Percentiles rank a stretch among this genome's conserved stretches.
phyloP scores from a whole-genome alignment of 2,797 vertebrate genomes.

The Alfaro cultratus region DNA sequence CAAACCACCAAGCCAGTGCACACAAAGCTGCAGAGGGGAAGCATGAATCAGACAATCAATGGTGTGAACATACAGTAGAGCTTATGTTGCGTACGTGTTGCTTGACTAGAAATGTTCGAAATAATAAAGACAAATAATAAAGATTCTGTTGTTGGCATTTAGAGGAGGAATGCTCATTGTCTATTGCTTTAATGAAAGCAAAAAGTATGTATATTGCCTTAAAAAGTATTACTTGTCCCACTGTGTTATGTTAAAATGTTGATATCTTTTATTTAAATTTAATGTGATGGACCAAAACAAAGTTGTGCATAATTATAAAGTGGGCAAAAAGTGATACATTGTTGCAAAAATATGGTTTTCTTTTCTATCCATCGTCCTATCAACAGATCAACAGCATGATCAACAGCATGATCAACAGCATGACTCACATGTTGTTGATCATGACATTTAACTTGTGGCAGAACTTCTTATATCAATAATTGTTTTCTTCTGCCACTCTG shows the following conservation, averaged over 20 bases:
- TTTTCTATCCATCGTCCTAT: not conserved
- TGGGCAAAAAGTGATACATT: not conserved
- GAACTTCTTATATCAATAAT: not conserved
- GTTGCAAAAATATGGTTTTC: not conserved
- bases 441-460: not conserved
- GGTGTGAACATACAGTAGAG: not conserved
- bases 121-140: not conserved
- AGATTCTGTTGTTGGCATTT: not conserved
- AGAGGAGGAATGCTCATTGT: not conserved
- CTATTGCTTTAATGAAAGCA: not conserved
- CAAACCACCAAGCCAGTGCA: conserved; percentile 91
- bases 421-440: too few species aligned
- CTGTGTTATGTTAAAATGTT: not conserved
- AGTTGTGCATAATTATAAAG: not conserved
- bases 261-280: not conserved
- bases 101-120: not conserved
- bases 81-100: not conserved
- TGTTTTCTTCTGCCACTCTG: not conserved
- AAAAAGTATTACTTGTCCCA: not conserved
- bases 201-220: not conserved
- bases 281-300: too few species aligned
- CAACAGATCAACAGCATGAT: not conserved
- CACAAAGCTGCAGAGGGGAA: conserved; percentile 78
- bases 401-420: too few species aligned
- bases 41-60: conserved; percentile 1